Base-by-base conservation (phyloP, 2,113 vertebrate genomes). In the Pteropus alecto region DNA sequence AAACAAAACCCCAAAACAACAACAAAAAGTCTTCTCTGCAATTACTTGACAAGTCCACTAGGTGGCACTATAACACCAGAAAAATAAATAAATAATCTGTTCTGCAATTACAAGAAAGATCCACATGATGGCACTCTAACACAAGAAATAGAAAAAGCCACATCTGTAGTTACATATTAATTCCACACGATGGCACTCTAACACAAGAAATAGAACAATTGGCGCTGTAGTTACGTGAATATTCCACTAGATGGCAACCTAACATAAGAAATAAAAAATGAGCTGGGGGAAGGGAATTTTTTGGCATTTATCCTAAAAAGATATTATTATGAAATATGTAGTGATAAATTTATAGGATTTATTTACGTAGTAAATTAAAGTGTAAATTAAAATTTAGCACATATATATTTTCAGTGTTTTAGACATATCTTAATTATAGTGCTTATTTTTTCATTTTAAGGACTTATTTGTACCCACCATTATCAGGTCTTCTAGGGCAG, bases 391-490 rank as follows among this genome's bases (percentile, higher is more conserved):
- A 94, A 79, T 91, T 87, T 74, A n/a, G 30, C 65, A 81, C 6
- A 8, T 70, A 61, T 6, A 35, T 6, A 35, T 63, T 89, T 95
- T 58, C 13, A 51, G 35, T 48, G 46, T 48, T 97, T 94, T 87
- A 24, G 56, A 16, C 73, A 60, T 56, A 60, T 81, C 48, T 76
- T 91, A 65, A 91, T 86, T 85, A 93, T 41, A 70, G 24, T 19
- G 48, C 3, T 65, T 48, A 91, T 46, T 81, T 10, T 88, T 97
- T 82, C 22, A 70, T 78, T 95, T 96, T 88, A 90, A 77, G 88
- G 56, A 77, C 22, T 87, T 87, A 3, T 73, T 90, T 92, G 12
- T 54, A 54, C 10, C 46, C 13, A 87, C 35, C 7, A 60, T 43
- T 61, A 63, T 74, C 21, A 79, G 65, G 43, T 93, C 28, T 46